Conservation (phyloP, 2,113 vertebrate species). For the Indicator maculatus region DNA sequence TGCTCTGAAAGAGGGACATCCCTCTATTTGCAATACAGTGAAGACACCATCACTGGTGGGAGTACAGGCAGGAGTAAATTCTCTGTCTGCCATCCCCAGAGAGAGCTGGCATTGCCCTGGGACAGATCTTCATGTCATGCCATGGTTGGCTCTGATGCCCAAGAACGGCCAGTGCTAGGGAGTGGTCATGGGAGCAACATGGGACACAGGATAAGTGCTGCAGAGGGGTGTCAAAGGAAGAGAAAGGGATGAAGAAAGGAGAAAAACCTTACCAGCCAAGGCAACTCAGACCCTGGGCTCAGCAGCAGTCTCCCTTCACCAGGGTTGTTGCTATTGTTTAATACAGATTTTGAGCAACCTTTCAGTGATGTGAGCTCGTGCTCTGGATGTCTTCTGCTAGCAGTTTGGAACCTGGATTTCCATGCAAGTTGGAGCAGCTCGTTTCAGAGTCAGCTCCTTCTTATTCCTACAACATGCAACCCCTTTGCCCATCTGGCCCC, state of each 20-base stretch:
- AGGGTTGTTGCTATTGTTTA: neutral
- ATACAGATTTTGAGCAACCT: neutral
- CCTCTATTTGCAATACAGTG: neutral
- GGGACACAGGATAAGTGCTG: accelerated
- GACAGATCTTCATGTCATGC: neutral
- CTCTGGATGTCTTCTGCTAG: neutral
- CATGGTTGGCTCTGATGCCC: accelerated
- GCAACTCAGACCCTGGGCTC: neutral
- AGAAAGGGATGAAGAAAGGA: neutral
- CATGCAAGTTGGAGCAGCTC: accelerated
- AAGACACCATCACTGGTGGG: accelerated
- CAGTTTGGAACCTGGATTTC: neutral
- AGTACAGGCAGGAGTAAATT: neutral
- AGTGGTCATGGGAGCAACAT: accelerated
- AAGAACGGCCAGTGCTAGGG: neutral
- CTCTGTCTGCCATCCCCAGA: accelerated
- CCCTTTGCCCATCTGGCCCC: neutral
- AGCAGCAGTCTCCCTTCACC: no score
- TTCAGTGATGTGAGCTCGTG: neutral
- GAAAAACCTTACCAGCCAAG: neutral
- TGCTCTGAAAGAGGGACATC: neutral
- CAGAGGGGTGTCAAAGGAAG: neutral
- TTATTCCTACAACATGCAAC: accelerated
- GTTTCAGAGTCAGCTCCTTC: neutral
- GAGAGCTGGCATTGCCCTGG: neutral